phyloP scores from a whole-genome alignment of 2,797 vertebrate species.

The Gobio occitaniae region DNA sequence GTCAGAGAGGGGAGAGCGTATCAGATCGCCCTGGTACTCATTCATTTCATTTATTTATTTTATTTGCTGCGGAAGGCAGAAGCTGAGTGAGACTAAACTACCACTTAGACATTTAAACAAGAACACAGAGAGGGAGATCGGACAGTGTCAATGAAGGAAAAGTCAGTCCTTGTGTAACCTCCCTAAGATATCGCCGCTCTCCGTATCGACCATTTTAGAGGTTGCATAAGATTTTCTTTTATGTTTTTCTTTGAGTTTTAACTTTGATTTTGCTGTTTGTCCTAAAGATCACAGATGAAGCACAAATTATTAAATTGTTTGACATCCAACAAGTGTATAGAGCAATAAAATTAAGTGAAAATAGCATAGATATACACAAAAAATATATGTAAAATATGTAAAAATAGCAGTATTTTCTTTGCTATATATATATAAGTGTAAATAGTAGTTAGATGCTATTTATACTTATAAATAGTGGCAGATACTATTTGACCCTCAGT shows the following conservation, averaged over 20 bases:
- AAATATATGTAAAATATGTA: too few species aligned
- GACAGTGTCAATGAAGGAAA: background rate
- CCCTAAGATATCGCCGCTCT: background rate
- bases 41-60: slow-evolving; percentile 70
- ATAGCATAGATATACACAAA: too few species aligned
- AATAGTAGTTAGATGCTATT: too few species aligned
- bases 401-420: too few species aligned
- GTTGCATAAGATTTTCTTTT: background rate
- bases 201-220: background rate
- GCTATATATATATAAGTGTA: too few species aligned
- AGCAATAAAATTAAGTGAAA: background rate
- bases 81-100: slow-evolving; percentile 63
- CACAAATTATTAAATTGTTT: background rate
- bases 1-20: slow-evolving; percentile 62
- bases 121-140: slow-evolving; percentile 6
- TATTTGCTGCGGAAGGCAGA: slow-evolving; percentile 68
- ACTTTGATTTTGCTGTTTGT: background rate
- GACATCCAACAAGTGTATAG: background rate
- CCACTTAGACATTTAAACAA: slow-evolving; percentile 11
- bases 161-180: background rate
- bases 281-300: background rate
- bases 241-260: background rate
- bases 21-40: slow-evolving; percentile 63
- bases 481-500: too few species aligned
- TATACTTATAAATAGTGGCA: too few species aligned